A percentile compares a stretch with the other conserved stretches of the same genome.
These are phyloP conservation scores for Caenorhabditis imperialis DNA, from an alignment of 2,888 invertebrate species.

Conservation along the genomic window DNA sequence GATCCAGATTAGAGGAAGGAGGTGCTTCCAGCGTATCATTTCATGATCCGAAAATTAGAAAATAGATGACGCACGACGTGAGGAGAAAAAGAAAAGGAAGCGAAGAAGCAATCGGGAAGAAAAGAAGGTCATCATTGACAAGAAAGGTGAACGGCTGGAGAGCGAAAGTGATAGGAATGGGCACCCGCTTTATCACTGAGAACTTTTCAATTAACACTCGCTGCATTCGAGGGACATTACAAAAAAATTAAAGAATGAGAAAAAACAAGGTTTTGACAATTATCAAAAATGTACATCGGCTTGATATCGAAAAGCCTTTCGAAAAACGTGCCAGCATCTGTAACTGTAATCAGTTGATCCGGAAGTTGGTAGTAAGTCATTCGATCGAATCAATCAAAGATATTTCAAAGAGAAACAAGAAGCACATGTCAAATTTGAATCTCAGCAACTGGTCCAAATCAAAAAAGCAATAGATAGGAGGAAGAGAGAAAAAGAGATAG, in stretches of 20 bases:
- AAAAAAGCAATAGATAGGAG: conserved; percentile 1
- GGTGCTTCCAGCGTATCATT: conserved; percentile 56
- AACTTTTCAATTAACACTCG: conserved; percentile 30
- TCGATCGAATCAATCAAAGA: too few species aligned
- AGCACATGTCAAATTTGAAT: not conserved
- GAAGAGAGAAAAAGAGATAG: conserved; percentile 5
- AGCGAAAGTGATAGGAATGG: conserved; percentile 45
- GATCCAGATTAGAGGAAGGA: conserved; percentile 29
- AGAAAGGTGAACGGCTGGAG: conserved; percentile 41
- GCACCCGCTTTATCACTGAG: conserved; percentile 27
- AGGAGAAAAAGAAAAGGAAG: conserved; percentile 22
- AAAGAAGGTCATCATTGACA: conserved; percentile 45
- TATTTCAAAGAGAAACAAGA: not conserved
- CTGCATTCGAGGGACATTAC: too few species aligned
- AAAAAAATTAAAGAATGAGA: too few species aligned
- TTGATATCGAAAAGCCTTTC: too few species aligned
- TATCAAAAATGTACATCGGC: too few species aligned
- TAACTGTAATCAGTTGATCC: too few species aligned
- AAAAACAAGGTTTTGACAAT: too few species aligned
- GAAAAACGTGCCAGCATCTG: too few species aligned
- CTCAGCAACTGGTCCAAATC: not conserved
- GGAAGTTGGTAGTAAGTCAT: too few species aligned
- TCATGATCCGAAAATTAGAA: conserved; percentile 39
- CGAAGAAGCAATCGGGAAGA: conserved; percentile 38
- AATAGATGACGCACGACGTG: not conserved